Evolutionary conservation across 2,113 vertebrate genomes (phyloP).

Genomic region (Nesospiza acunhae): DNA sequence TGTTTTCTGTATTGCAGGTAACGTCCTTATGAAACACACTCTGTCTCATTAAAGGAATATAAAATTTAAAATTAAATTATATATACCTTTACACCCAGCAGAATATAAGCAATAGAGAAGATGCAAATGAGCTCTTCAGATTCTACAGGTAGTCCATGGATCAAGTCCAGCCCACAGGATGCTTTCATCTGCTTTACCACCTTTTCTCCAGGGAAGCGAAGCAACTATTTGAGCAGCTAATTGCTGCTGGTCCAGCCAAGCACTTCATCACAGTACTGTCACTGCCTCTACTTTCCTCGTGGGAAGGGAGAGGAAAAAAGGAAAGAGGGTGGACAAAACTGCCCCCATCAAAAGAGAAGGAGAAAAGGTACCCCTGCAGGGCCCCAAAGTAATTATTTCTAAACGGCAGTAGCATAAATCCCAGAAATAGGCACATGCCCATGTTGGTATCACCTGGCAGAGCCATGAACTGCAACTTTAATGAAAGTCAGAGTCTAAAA

Average conservation of each 20-base stretch:
- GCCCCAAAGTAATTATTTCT: not conserved
- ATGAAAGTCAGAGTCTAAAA: not conserved
- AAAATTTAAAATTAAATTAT: slow-evolving; percentile 43
- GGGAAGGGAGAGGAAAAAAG: not conserved
- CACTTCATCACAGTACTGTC: not conserved
- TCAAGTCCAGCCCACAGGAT: not conserved
- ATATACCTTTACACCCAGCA: not conserved
- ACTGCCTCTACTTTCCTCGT: not conserved
- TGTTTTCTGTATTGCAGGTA: not conserved
- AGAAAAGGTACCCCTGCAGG: not conserved
- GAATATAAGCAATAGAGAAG: not conserved
- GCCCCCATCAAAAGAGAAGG: not conserved
- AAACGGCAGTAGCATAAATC: not conserved
- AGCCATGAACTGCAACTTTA: not conserved
- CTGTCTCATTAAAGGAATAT: slow-evolving; percentile 24
- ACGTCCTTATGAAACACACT: not conserved
- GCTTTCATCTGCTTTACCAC: not conserved
- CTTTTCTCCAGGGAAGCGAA: not conserved
- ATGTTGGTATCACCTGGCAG: not conserved
- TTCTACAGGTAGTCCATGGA: slow-evolving; percentile 32
- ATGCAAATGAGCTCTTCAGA: not conserved
- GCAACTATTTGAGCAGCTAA: slow-evolving; percentile 1
- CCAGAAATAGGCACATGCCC: not conserved
- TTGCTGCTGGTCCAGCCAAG: not conserved
- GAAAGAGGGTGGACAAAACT: not conserved